Base-by-base conservation (phyloP, 2,113 vertebrate genomes). In the Solea senegalensis region DNA sequence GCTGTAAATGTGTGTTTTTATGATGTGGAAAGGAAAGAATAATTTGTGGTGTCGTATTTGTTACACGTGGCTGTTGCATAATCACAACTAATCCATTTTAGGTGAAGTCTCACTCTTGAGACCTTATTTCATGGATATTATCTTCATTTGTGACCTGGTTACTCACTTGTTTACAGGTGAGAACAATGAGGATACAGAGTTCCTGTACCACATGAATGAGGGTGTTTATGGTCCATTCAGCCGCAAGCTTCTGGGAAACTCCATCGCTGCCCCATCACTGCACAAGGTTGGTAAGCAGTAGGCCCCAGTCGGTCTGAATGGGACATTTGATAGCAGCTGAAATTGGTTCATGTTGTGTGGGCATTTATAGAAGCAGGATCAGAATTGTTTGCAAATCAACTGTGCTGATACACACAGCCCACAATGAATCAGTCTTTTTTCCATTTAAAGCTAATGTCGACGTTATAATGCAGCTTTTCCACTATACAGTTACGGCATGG, bases 161-260 rank as follows among this genome's bases (percentile, higher is more conserved):
- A 34, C 7, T 11, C 14, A 40, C 43, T 79, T 84, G 64, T 62
- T 84, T 92, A 69, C 85, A 97, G 95, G 77, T 86, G 94, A 93
- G 83, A 90, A 90, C 88, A 93, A 87, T 73, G 93, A 95, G 85
- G 92, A 94, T 67, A 92, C 95, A 16, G 92, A 94, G 85, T 98
- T 97, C 89, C 89, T 96, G 39, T 99, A 98, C 87, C 96, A 97
- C 90, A 94, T 99, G 93, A 99, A 96, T 75, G 97, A 98, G 86
- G 97, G 97, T 86, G 96, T 99, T 89, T 99, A 98, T 91, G 97
- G 97, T 81, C 97, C 97, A 86, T 99, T 99, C 92, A 94, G 94
- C 81, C 94, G 91, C 89, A 97, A 96, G 93, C 93, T 99, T 74
- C 95, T 96, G 84, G 93, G 92, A 79, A 91, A 88, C 80, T 58